Evolutionary conservation across 2,888 invertebrate genomes (phyloP), one percentile per base, ranked within the genome.

Genomic region (Falcaria lacertinaria): DNA sequence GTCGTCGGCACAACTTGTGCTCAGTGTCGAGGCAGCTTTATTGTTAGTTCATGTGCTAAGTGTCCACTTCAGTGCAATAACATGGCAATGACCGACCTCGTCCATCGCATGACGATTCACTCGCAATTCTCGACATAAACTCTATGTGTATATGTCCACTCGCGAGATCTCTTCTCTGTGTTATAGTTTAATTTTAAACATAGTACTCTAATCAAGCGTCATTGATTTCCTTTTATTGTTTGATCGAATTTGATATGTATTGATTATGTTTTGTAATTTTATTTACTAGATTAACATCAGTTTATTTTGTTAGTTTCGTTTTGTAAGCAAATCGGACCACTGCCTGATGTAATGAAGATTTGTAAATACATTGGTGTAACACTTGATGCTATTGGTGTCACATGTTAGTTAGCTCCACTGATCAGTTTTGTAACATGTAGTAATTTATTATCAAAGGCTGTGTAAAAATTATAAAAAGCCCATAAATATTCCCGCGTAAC

Each of bases 381-480:
- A 63, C 68, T 66, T 59, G 62, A 61, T 66, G 60, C 63, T n/a
- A 66, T 69, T 72, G 73, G 76, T 82, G 76, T 80, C 74, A 69
- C 74, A 67, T 68, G 75, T 79, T 70, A 72, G 74, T 80, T 86
- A 84, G 78, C 76, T 80, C 80, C 83, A 81, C 82, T 81, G 79
- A 84, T 83, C 85, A 82, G 80, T 86, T 88, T 85, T 88, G 73
- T 87, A 82, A 80, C 77, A 69, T 80, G 84, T 87, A 87, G 83
- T 85, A 79, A 87, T 80, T 87, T 85, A 88, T 83, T 88, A 77
- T 84, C 69, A 73, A 88, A 80, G 88, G 89, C 89, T 89, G 87
- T 88, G 88, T 88, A 88, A 86, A 85, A 78, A 75, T 65, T 71
- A 75, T 76, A 74, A 80, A 74, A 74, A 78, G 79, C 82, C 86